Evolutionary conservation across 1,140 invertebrate species (phyloP).

Genomic region (Gonioctena quinquepunctata): DNA sequence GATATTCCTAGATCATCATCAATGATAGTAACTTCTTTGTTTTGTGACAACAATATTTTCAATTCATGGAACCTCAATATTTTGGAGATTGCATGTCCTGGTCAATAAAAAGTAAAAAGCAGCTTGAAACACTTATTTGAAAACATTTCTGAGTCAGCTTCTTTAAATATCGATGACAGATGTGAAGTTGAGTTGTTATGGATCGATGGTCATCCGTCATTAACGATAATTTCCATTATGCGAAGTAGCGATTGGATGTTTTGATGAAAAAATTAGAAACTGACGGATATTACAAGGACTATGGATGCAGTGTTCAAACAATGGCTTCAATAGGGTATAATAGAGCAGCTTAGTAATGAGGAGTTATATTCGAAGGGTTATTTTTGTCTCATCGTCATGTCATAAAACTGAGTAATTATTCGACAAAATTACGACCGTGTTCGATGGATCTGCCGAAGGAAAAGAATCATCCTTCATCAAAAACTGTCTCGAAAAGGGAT

Average conservation of each 20-base stretch:
- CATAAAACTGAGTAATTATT: too few species aligned
- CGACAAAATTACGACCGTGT: constrained; percentile 34
- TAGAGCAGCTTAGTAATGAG: constrained; percentile 22
- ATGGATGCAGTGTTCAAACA: constrained; percentile 29
- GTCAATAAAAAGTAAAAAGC: neutral
- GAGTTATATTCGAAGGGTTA: neutral
- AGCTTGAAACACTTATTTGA: neutral
- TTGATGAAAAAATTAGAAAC: too few species aligned
- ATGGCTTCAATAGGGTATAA: constrained; percentile 37
- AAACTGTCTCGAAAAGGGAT: constrained; percentile 50
- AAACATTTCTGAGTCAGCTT: constrained; percentile 8
- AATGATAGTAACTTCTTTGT: neutral
- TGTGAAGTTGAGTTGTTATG: constrained; percentile 20
- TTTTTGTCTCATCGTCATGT: too few species aligned
- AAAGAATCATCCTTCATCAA: constrained; percentile 46
- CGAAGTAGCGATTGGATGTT: neutral
- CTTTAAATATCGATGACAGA: constrained; percentile 2
- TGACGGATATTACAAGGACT: too few species aligned
- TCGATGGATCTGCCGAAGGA: constrained; percentile 28
- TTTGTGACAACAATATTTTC: neutral
- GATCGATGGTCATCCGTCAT: constrained; percentile 11
- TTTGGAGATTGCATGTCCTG: neutral
- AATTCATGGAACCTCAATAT: neutral
- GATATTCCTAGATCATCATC: neutral
- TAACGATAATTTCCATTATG: neutral